phyloP scores from a whole-genome alignment of 2,113 vertebrate genomes.

The Cynocephalus volans region DNA sequence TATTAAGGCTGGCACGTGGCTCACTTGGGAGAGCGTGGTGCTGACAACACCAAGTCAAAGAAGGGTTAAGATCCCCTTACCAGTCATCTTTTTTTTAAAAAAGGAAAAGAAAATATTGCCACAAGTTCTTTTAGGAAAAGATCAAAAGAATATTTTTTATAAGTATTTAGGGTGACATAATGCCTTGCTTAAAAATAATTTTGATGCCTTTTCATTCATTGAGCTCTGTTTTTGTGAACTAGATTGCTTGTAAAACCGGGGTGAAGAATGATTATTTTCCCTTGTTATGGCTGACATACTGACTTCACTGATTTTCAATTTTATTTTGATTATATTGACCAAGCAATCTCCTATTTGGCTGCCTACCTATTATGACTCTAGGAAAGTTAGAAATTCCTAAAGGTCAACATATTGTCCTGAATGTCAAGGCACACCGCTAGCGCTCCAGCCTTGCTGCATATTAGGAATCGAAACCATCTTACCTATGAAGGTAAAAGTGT shows the following conservation, averaged over 20 bases:
- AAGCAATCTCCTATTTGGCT: background rate
- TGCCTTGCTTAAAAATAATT: background rate
- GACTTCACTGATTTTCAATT: background rate
- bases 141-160: background rate
- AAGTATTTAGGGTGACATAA: background rate
- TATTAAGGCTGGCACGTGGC: too few species aligned
- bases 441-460: accelerated
- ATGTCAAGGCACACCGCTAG: background rate
- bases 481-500: background rate
- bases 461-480: background rate
- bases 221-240: background rate
- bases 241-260: background rate
- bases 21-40: too few species aligned
- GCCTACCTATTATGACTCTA: background rate
- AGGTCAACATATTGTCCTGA: background rate
- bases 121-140: background rate
- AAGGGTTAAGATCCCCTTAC: too few species aligned
- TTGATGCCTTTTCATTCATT: background rate
- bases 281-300: too few species aligned
- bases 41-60: too few species aligned
- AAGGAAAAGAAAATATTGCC: background rate
- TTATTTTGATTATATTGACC: background rate
- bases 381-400: background rate
- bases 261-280: background rate
- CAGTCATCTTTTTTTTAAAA: too few species aligned